A percentile compares a stretch with the other conserved stretches of the same genome.
phyloP scores from a whole-genome alignment of 1,140 invertebrate genomes.

The Drosophila biarmipes region DNA sequence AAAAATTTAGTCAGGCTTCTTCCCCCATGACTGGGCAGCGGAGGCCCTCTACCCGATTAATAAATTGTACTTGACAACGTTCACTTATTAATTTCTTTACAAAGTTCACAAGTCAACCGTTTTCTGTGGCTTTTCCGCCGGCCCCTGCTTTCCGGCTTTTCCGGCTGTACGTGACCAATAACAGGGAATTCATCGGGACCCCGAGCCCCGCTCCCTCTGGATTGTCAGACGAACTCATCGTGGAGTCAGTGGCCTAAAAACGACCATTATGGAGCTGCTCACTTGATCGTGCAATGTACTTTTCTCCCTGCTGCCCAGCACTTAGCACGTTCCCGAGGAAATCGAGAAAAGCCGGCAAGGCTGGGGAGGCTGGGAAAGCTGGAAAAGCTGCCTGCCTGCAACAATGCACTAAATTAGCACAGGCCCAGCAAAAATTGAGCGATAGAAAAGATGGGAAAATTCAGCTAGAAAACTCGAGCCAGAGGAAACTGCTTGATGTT shows the following conservation, averaged over 20 bases:
- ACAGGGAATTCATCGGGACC: slow-evolving; percentile 63
- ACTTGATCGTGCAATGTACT: slow-evolving; percentile 84
- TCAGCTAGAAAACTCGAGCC: slow-evolving; percentile 3
- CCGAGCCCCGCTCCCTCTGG: not conserved
- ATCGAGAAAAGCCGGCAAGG: slow-evolving; percentile 1
- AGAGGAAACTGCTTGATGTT: slow-evolving; percentile 23
- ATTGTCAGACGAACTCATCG: slow-evolving; percentile 60
- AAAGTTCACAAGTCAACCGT: slow-evolving; percentile 73
- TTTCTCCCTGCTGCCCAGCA: slow-evolving; percentile 64
- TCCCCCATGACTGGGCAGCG: no score
- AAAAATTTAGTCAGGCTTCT: no score
- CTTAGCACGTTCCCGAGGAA: slow-evolving; percentile 59
- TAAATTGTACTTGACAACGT: slow-evolving; percentile 78
- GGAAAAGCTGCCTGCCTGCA: slow-evolving; percentile 13
- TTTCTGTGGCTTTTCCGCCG: slow-evolving; percentile 23
- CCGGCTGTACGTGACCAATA: slow-evolving; percentile 73
- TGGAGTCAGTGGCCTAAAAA: slow-evolving; percentile 80
- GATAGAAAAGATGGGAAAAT: not conserved
- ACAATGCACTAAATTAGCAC: slow-evolving; percentile 52
- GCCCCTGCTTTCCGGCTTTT: slow-evolving; percentile 15
- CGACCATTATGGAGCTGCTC: slow-evolving; percentile 80
- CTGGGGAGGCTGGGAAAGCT: not conserved
- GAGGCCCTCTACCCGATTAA: slow-evolving; percentile 49
- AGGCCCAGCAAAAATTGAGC: slow-evolving; percentile 9
- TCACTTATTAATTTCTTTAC: slow-evolving; percentile 78